Evolutionary conservation across 2,113 vertebrate genomes (phyloP).

Genomic region (Geococcyx californianus): DNA sequence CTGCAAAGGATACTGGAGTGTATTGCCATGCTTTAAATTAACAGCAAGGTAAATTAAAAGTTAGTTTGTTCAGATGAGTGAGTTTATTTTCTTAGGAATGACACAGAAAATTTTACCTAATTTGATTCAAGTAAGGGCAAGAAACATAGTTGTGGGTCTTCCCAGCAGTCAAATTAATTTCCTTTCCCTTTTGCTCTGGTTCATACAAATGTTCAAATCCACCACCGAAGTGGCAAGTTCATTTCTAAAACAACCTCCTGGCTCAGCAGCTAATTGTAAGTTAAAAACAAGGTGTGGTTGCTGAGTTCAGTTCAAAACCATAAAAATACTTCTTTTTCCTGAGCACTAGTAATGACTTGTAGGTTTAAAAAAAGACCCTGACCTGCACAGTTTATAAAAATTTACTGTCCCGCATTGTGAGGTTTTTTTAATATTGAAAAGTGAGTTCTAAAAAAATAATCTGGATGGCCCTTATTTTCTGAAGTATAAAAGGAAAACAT

Average conservation of each 20-base stretch:
- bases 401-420: neutral
- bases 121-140: slow-evolving; percentile 29
- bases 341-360: neutral
- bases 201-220: neutral
- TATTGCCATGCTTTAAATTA: neutral
- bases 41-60: neutral
- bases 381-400: neutral
- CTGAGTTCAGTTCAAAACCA: neutral
- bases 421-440: neutral
- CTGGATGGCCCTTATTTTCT: neutral
- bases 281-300: neutral
- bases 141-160: neutral
- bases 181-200: neutral
- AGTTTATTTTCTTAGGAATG: neutral
- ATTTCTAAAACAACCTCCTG: neutral
- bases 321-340: neutral
- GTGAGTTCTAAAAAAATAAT: neutral
- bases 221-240: neutral
- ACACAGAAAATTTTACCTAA: neutral
- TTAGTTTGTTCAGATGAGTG: neutral
- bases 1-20: neutral
- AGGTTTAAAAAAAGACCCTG: neutral
- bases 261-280: neutral
- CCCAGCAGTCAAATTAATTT: slow-evolving; percentile 20
- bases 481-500: neutral